Conservation (phyloP, 2,113 vertebrate species). For the Poecile atricapillus region DNA sequence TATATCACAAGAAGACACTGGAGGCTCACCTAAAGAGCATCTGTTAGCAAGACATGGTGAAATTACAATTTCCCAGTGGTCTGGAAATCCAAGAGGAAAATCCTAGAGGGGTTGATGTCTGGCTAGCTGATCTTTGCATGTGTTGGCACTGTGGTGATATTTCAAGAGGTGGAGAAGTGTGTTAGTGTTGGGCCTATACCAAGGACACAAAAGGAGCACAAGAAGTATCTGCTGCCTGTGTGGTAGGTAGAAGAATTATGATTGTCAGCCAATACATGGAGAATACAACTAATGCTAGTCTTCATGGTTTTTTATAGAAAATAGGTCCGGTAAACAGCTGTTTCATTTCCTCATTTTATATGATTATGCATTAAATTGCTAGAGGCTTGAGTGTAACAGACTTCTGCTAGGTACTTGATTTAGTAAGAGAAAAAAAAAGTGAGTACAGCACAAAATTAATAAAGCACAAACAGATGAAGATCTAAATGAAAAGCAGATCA, state of each 20-base stretch:
- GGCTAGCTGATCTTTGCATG: background rate
- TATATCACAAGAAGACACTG: background rate
- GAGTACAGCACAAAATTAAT: background rate
- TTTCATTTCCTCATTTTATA: background rate
- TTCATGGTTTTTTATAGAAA: background rate
- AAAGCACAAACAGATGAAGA: slow-evolving; percentile 3
- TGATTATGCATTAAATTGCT: background rate
- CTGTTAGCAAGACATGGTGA: background rate
- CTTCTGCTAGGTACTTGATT: background rate
- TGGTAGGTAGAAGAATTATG: background rate
- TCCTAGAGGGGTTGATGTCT: background rate
- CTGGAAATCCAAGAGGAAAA: background rate
- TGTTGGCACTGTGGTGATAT: background rate
- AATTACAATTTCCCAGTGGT: background rate
- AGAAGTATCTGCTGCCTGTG: background rate
- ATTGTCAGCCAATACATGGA: background rate
- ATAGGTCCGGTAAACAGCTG: background rate
- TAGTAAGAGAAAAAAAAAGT: background rate
- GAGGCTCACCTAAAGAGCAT: background rate
- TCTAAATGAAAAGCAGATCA: background rate
- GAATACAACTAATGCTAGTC: background rate
- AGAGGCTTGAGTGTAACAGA: background rate
- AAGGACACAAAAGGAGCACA: background rate
- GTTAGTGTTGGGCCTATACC: no score
- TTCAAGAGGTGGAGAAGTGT: background rate